Evolutionary conservation across 2,113 vertebrate genomes (phyloP).

Genomic region (Tupaia chinensis): DNA sequence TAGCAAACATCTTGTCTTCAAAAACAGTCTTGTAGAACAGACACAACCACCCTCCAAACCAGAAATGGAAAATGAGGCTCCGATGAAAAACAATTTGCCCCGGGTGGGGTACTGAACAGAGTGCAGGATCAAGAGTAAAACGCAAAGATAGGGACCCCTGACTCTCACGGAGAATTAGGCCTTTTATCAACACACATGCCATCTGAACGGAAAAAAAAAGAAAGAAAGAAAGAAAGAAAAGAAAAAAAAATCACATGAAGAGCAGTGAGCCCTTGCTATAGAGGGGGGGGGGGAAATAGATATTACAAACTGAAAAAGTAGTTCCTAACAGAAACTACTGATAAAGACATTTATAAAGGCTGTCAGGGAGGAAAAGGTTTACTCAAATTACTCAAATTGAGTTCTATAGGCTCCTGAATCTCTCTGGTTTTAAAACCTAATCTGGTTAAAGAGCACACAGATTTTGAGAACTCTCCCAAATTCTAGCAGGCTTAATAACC

Average conservation of each 20-base stretch:
- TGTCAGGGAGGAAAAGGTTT: neutral
- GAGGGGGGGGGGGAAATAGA: neutral
- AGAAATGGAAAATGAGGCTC: neutral
- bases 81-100: neutral
- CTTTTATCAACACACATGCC: neutral
- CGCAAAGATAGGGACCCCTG: neutral
- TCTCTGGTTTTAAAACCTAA: conserved; percentile 49
- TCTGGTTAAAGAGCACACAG: neutral
- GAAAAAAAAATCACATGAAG: neutral
- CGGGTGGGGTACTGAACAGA: neutral
- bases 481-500: conserved; percentile 21
- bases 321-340: neutral
- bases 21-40: conserved; percentile 24
- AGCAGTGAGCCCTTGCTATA: neutral
- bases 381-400: neutral
- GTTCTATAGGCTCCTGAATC: neutral
- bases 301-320: conserved; percentile 17
- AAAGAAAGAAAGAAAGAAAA: no score
- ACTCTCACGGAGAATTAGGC: neutral
- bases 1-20: conserved; percentile 22
- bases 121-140: neutral
- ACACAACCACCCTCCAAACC: neutral
- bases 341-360: neutral
- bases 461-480: neutral
- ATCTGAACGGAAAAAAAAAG: neutral